Evolutionary conservation across 2,113 vertebrate genomes (phyloP).

Genomic region (Sciurus niger): DNA sequence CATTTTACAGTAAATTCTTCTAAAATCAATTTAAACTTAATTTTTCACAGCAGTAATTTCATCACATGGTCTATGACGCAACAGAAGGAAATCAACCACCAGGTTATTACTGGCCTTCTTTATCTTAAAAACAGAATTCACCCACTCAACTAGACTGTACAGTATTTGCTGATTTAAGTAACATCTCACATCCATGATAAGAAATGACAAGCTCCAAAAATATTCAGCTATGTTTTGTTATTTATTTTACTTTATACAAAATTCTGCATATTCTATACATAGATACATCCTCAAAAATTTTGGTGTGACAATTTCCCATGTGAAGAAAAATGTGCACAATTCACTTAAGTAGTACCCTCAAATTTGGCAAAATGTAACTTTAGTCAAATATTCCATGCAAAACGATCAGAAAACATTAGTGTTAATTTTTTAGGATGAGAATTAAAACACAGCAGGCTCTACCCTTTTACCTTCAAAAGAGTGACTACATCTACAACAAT

Average conservation of each 20-base stretch:
- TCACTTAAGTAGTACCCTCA: slow-evolving; percentile 37
- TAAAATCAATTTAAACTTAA: slow-evolving; percentile 61
- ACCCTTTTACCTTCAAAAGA: background rate
- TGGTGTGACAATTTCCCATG: slow-evolving; percentile 23
- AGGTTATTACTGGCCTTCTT: background rate
- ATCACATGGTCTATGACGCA: slow-evolving; percentile 74
- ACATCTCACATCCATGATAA: background rate
- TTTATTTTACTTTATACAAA: slow-evolving; percentile 44
- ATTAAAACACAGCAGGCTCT: slow-evolving; percentile 6
- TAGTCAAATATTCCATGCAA: slow-evolving; percentile 38
- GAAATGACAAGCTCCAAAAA: slow-evolving; percentile 32
- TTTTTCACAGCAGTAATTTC: slow-evolving; percentile 70
- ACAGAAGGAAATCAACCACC: slow-evolving; percentile 70
- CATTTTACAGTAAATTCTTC: slow-evolving; percentile 36
- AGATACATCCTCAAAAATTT: background rate
- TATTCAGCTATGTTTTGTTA: slow-evolving; percentile 23
- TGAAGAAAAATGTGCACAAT: slow-evolving; percentile 51
- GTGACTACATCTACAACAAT: background rate
- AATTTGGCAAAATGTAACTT: slow-evolving; percentile 63
- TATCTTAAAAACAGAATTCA: slow-evolving; percentile 47
- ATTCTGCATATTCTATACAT: slow-evolving; percentile 26
- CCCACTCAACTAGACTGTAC: slow-evolving; percentile 19
- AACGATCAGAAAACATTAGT: background rate
- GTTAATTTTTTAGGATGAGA: slow-evolving; percentile 47
- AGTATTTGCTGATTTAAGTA: slow-evolving; percentile 52